These are phyloP conservation scores for Heterochromis multidens DNA, from an alignment of 2,113 vertebrate species.

Conservation along the genomic window DNA sequence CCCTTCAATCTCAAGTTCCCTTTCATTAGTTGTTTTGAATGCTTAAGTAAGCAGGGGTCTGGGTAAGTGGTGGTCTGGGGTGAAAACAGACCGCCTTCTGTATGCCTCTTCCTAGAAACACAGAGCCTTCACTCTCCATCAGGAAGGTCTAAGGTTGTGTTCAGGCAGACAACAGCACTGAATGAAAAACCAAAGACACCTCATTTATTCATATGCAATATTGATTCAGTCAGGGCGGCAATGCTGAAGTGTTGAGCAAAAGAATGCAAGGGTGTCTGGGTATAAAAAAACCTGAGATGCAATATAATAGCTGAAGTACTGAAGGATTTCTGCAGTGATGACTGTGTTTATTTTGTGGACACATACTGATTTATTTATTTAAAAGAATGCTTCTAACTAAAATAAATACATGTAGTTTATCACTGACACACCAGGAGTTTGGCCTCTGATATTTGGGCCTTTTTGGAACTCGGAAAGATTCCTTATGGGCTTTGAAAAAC, in stretches of 20 bases:
- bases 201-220: background rate
- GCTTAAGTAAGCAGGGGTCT: background rate
- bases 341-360: background rate
- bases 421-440: background rate
- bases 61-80: background rate
- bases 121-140: background rate
- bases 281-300: too few relatives aligned
- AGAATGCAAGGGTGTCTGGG: background rate
- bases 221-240: background rate
- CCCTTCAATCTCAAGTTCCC: background rate
- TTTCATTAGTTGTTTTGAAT: background rate
- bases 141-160: background rate
- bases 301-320: too few relatives aligned
- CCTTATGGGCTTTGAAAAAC: slow-evolving; percentile 8
- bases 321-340: background rate
- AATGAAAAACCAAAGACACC: background rate
- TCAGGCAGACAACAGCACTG: background rate
- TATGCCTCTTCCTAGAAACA: background rate
- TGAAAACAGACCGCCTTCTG: background rate
- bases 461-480: background rate
- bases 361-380: background rate
- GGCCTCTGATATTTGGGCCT: slow-evolving; percentile 19
- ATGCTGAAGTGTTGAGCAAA: background rate
- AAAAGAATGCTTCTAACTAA: background rate
- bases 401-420: background rate